phyloP scores from a whole-genome alignment of 2,113 vertebrate species.

The Pantherophis guttatus region DNA sequence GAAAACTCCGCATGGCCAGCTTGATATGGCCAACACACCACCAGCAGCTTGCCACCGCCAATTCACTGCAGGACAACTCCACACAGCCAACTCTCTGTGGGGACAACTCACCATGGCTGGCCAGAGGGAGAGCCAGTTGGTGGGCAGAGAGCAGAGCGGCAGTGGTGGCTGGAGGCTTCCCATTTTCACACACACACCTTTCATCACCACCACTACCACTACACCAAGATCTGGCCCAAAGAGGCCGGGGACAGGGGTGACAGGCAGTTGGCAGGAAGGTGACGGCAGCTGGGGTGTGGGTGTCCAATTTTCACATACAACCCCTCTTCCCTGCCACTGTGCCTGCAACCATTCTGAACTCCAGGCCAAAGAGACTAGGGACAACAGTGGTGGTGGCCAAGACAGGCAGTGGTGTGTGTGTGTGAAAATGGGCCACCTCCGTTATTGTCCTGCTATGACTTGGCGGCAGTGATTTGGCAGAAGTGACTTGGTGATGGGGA shows the following conservation, averaged over 20 bases:
- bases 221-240: neutral
- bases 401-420: neutral
- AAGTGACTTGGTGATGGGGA: neutral
- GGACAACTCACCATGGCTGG: neutral
- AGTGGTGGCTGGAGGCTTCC: neutral
- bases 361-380: neutral
- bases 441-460: too few species aligned
- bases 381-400: neutral
- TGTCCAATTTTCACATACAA: neutral
- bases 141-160: neutral
- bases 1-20: neutral
- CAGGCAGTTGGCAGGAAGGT: neutral
- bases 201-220: neutral
- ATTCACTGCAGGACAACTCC: neutral
- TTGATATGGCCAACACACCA: neutral
- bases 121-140: neutral
- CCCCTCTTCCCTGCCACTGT: too few species aligned
- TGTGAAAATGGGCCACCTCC: neutral
- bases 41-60: neutral
- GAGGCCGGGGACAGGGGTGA: neutral
- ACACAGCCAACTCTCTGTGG: neutral
- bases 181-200: neutral
- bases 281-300: neutral
- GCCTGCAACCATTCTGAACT: neutral
- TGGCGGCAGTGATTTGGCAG: neutral